Percentiles rank a stretch among this genome's conserved stretches.
Conservation (phyloP, 1,140 invertebrate species). For the Sitodiplosis mosellana region DNA sequence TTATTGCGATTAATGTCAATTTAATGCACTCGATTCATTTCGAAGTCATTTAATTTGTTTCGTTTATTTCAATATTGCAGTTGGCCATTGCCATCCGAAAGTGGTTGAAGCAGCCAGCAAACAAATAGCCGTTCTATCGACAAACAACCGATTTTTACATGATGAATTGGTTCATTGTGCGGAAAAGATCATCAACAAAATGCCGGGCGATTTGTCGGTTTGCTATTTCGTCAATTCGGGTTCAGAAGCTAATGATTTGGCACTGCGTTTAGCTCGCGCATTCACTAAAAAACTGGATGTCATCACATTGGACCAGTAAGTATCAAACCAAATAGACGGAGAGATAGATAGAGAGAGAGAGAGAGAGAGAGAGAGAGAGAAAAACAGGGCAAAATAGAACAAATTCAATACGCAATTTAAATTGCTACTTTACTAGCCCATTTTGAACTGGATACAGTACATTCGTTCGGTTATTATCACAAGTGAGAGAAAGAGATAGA, state of each 20-base stretch:
- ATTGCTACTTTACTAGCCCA: no score
- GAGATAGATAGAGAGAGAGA: no score
- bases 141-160: conserved; percentile 90
- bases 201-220: conserved; percentile 65
- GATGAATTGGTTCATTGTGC: conserved; percentile 88
- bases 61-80: conserved; percentile 31
- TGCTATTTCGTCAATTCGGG: conserved; percentile 98
- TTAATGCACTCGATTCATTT: neutral
- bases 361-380: no score
- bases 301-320: conserved; percentile 92
- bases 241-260: conserved; percentile 98
- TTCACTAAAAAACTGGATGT: conserved; percentile 79
- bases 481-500: no score
- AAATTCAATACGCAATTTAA: no score
- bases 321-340: conserved; percentile 12
- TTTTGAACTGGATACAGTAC: no score
- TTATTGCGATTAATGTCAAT: neutral
- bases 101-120: conserved; percentile 73
- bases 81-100: conserved; percentile 90
- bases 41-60: neutral
- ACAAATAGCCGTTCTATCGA: conserved; percentile 80
- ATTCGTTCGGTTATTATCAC: no score
- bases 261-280: conserved; percentile 70
- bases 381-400: no score
- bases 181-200: conserved; percentile 57